Percentiles rank a stretch among this genome's conserved stretches.
These are phyloP conservation scores for Ryuthela nishihirai DNA, from an alignment of 2,888 invertebrate species.

Conservation along the genomic window DNA sequence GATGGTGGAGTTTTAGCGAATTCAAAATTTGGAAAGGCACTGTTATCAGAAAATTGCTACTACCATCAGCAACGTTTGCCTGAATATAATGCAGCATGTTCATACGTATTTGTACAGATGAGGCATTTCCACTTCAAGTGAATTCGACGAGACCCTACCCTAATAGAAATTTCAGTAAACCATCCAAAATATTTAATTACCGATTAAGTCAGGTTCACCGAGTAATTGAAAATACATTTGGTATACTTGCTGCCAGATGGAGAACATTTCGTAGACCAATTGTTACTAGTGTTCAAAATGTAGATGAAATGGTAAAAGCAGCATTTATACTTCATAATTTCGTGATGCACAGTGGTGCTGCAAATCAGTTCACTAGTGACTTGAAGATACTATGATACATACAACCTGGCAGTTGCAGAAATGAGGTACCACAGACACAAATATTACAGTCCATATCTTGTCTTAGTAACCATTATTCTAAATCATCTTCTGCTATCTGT, in stretches of 20 bases:
- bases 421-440: no score
- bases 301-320: no score
- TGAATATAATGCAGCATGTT: not conserved
- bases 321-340: no score
- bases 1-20: conserved; percentile 1
- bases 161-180: not conserved
- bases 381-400: no score
- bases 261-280: not conserved
- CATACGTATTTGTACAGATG: not conserved
- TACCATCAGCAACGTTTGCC: no score
- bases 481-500: no score
- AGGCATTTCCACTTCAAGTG: not conserved
- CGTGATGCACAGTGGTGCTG: no score
- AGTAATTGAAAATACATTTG: conserved; percentile 1
- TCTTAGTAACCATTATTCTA: no score
- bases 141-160: not conserved
- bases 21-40: not conserved
- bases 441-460: no score
- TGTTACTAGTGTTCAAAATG: no score
- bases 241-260: not conserved
- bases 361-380: no score
- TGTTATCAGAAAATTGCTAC: not conserved
- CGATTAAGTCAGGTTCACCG: not conserved
- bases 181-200: not conserved
- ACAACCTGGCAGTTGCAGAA: no score